Evolutionary conservation across 2,113 vertebrate genomes (phyloP), one percentile per base, ranked within the genome.

Genomic region (Piprites chloris): DNA sequence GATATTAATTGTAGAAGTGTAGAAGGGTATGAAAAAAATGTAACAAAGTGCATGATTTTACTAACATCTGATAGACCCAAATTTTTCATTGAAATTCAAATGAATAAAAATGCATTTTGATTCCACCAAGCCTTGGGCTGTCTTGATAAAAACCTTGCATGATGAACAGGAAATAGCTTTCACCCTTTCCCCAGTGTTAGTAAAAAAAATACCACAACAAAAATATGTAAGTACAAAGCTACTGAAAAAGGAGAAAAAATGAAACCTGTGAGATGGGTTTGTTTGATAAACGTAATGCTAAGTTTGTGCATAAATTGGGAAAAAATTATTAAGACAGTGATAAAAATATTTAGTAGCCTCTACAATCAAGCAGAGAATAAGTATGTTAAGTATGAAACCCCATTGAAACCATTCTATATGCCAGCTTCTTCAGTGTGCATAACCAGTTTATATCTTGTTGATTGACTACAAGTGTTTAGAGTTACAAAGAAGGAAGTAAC

Each of bases 51-150:
- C 66, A 19, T 90, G 86, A 95, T 84, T 97, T 93, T 67, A 89
- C 83, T 56, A 63, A 59, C 0, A 2, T 63, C 68, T 92, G 80
- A 90, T 50, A 87, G 52, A 92, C 14, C 27, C 56, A 78, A 83
- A 85, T 65, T 68, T 89, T 86, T 71, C 86, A 95, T 65, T 95
- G 94, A 91, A 77, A 95, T 96, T 90, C 93, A 93, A 87, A 95
- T 90, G 71, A 90, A 90, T 49, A 93, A 85, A 89, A 93, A 89
- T 61, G 52, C 52, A 89, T 62, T 89, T 93, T 65, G 83, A 96
- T 90, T 86, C 63, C 3, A 5, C 63, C 63, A 84, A 89, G 65
- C 72, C 30, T 89, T 72, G 17, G 35, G 47, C 42, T 93, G 91
- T 77, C 72, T 83, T 62, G 68, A 78, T 67, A 67, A 84, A 89